These are phyloP conservation scores for Sycophila texana DNA, from an alignment of 2,888 invertebrate genomes.

Conservation along the genomic window DNA sequence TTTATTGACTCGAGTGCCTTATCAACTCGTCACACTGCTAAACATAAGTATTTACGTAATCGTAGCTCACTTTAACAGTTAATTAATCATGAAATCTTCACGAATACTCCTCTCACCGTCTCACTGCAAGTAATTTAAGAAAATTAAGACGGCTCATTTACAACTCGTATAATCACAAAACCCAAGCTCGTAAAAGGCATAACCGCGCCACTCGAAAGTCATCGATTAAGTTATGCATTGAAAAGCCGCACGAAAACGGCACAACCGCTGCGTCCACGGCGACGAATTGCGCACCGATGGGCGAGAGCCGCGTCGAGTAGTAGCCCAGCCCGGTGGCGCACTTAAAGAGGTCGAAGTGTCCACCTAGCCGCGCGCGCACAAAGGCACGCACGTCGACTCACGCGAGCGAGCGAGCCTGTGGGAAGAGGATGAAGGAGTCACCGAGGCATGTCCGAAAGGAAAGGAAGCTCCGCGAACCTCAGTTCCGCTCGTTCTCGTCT, in stretches of 20 bases:
- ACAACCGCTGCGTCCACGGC: neutral
- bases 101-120: too few species aligned
- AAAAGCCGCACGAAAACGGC: neutral
- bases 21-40: too few species aligned
- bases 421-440: constrained; percentile 73
- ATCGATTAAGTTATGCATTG: neutral
- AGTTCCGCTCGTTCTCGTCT: constrained; percentile 75
- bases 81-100: too few species aligned
- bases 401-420: constrained; percentile 64
- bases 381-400: constrained; percentile 36
- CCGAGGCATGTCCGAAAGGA: constrained; percentile 72
- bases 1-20: too few species aligned
- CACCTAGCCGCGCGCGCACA: constrained; percentile 15
- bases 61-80: too few species aligned
- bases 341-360: constrained; percentile 35
- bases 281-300: neutral
- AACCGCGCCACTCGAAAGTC: too few species aligned
- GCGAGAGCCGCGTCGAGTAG: too few species aligned
- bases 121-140: too few species aligned
- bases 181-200: too few species aligned
- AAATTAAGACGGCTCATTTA: too few species aligned
- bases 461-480: constrained; percentile 75
- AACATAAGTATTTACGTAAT: too few species aligned
- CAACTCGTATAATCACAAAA: too few species aligned
- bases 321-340: neutral